A percentile compares a stretch with the other conserved stretches of the same genome.
Conservation (phyloP, 2,888 invertebrate species). For the Rhagonycha lutea region DNA sequence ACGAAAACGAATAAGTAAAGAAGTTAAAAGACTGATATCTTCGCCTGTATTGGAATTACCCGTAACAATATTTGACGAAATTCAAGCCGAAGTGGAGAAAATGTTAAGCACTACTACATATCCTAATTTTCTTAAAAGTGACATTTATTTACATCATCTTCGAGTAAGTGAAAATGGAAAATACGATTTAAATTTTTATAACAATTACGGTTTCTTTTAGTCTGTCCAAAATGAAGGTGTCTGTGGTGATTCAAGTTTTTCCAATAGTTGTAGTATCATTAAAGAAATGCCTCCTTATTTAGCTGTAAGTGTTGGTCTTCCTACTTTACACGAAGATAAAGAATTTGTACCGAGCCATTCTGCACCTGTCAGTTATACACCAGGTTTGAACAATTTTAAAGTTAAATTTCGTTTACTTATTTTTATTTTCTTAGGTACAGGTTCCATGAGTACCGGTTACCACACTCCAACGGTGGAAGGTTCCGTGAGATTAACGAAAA, state of each 20-base stretch:
- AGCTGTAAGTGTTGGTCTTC: slow-evolving; percentile 59
- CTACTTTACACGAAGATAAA: slow-evolving; percentile 86
- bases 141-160: slow-evolving; percentile 86
- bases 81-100: slow-evolving; percentile 68
- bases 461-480: slow-evolving; percentile 52
- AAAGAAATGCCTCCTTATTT: slow-evolving; percentile 49
- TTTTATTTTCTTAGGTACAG: slow-evolving; percentile 42
- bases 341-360: slow-evolving; percentile 62
- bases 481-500: slow-evolving; percentile 73
- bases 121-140: slow-evolving; percentile 90
- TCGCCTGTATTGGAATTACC: slow-evolving; percentile 62
- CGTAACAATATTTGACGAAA: slow-evolving; percentile 82
- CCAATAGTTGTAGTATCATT: slow-evolving; percentile 49
- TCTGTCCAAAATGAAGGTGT: slow-evolving; percentile 48
- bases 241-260: slow-evolving; percentile 50
- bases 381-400: slow-evolving; percentile 42
- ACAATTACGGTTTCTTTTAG: slow-evolving; percentile 33
- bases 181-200: background rate
- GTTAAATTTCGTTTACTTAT: slow-evolving; percentile 3
- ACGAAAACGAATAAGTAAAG: slow-evolving; percentile 63
- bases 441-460: slow-evolving; percentile 56
- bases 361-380: slow-evolving; percentile 44
- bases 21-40: slow-evolving; percentile 76
- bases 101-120: slow-evolving; percentile 87
- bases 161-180: slow-evolving; percentile 57